phyloP scores from a whole-genome alignment of 2,888 invertebrate species.

The Idaea dimidiata region DNA sequence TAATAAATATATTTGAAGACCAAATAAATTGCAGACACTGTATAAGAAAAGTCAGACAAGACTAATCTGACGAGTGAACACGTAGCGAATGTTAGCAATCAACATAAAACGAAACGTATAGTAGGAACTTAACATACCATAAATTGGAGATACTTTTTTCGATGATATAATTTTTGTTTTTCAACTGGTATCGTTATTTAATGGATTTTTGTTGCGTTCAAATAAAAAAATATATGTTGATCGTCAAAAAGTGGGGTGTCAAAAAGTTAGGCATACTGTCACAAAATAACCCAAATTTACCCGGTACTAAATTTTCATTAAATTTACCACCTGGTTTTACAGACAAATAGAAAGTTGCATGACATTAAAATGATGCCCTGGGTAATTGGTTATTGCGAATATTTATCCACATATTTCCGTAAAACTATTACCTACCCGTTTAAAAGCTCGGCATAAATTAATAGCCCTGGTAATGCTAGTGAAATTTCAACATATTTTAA shows the following conservation, averaged over 20 bases:
- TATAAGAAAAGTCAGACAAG: not conserved
- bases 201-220: too few species aligned
- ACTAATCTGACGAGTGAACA: constrained; percentile 21
- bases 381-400: not conserved
- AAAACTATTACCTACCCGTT: not conserved
- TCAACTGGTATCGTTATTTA: too few species aligned
- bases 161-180: too few species aligned
- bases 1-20: not conserved
- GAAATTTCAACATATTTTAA: not conserved
- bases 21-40: not conserved
- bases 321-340: too few species aligned
- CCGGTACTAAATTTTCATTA: too few species aligned
- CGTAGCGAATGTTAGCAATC: constrained; percentile 26
- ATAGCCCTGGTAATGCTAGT: not conserved
- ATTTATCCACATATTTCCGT: not conserved
- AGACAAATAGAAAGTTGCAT: constrained; percentile 49
- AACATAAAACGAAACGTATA: not conserved
- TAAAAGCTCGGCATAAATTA: not conserved
- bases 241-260: too few species aligned
- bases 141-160: too few species aligned
- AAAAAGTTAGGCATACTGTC: too few species aligned
- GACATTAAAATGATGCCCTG: constrained; percentile 22
- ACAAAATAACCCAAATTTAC: too few species aligned
- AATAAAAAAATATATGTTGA: too few species aligned
- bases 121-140: not conserved